Evolutionary conservation across 2,888 invertebrate species (phyloP).

Genomic region (Tetragonisca angustula): DNA sequence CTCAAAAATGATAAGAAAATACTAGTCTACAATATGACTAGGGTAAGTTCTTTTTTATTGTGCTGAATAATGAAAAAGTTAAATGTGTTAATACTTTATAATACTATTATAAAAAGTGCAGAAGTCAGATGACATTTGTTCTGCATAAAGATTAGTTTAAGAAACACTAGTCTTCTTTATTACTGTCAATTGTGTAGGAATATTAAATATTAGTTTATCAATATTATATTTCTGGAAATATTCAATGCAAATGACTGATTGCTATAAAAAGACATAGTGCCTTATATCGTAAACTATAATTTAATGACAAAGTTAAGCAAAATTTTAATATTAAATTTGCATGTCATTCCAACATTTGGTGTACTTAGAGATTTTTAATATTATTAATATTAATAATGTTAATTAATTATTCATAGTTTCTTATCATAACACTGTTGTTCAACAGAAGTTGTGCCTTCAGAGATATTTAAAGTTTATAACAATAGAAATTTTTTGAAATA

Average conservation of each 20-base stretch:
- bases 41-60: conserved; percentile 47
- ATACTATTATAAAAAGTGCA: conserved; percentile 21
- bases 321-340: conserved; percentile 39
- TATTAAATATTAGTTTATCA: conserved; percentile 2
- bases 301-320: conserved; percentile 51
- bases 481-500: conserved; percentile 9
- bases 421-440: conserved; percentile 33
- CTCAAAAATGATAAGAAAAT: conserved; percentile 47
- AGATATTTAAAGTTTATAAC: conserved; percentile 38
- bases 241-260: conserved; percentile 65
- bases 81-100: conserved; percentile 48
- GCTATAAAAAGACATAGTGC: conserved; percentile 68
- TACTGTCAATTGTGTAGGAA: conserved; percentile 44
- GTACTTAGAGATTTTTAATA: conserved; percentile 67
- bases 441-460: conserved; percentile 28
- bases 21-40: conserved; percentile 63
- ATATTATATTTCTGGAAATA: background rate
- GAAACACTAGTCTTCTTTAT: conserved; percentile 61
- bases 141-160: conserved; percentile 54
- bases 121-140: conserved; percentile 33
- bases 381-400: conserved; percentile 26
- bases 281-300: conserved; percentile 60
- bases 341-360: conserved; percentile 52
- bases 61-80: conserved; percentile 24
- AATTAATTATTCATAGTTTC: conserved; percentile 29